A percentile compares a stretch with the other conserved stretches of the same genome.
Conservation (phyloP, 2,888 invertebrate species). For the Alitta virens region DNA sequence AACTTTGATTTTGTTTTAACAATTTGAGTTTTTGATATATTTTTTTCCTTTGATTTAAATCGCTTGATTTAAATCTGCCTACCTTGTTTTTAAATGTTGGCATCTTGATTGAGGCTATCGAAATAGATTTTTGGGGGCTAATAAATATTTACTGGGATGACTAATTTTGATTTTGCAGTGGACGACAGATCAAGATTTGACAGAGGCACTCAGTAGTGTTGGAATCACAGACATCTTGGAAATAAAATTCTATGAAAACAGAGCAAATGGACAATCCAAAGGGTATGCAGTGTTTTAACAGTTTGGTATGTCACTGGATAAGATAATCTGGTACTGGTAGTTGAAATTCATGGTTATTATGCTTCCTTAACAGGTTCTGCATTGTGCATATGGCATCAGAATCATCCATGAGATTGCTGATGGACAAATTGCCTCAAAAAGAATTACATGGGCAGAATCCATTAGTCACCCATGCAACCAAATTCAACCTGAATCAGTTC, state of each 20-base stretch:
- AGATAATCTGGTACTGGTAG: too few species aligned
- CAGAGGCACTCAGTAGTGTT: constrained; percentile 77
- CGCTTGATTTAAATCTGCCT: background rate
- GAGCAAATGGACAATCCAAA: constrained; percentile 97
- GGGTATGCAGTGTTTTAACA: constrained; percentile 66
- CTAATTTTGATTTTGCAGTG: constrained; percentile 78
- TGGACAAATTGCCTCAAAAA: constrained; percentile 92
- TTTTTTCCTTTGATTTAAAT: background rate
- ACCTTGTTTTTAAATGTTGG: too few species aligned
- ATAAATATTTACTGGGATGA: background rate
- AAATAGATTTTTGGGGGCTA: background rate
- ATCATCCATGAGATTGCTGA: constrained; percentile 79
- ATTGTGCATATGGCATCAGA: constrained; percentile 92
- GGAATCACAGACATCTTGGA: constrained; percentile 93
- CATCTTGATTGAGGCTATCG: too few species aligned
- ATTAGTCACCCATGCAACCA: constrained; percentile 91
- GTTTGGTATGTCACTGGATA: too few species aligned
- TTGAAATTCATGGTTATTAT: background rate
- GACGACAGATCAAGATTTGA: constrained; percentile 96
- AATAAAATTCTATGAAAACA: constrained; percentile 98
- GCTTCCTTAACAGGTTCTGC: constrained; percentile 68
- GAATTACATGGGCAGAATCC: constrained; percentile 94
- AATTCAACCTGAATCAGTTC: constrained; percentile 73
- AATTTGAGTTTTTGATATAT: too few species aligned
- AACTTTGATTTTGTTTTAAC: too few species aligned